phyloP scores from a whole-genome alignment of 53 echinoderm and acorn worm genomes.

The Crossaster papposus region DNA sequence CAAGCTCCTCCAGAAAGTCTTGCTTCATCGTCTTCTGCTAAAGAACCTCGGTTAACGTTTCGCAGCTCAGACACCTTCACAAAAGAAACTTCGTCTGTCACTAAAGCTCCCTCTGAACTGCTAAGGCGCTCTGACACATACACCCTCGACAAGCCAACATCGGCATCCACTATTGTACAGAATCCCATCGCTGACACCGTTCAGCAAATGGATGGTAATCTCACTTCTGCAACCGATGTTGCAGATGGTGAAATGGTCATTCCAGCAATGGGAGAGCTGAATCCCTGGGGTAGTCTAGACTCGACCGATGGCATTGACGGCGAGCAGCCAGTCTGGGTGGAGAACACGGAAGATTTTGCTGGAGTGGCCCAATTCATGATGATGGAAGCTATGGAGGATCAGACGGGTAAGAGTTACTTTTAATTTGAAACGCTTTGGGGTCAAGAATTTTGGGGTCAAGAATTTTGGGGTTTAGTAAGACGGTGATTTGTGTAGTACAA shows the following conservation, averaged over 20 bases:
- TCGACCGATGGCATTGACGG: conserved; percentile 36
- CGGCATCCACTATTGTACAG: not conserved
- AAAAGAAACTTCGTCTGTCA: not conserved
- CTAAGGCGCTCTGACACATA: conserved; percentile 49
- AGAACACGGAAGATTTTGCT: conserved; percentile 58
- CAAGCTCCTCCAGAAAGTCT: not conserved
- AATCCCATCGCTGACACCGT: conserved; percentile 17
- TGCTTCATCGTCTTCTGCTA: not conserved
- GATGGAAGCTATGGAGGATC: conserved; percentile 40
- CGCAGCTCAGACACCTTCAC: conserved; percentile 43
- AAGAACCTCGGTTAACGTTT: not conserved
- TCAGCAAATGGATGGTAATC: not conserved
- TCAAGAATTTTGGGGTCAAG: not conserved
- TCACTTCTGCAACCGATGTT: not conserved
- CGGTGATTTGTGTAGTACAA: too few relatives aligned
- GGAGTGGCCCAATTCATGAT: conserved; percentile 15
- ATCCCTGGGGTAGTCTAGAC: conserved; percentile 37
- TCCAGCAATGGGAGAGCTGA: not conserved
- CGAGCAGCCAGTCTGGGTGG: conserved; percentile 49
- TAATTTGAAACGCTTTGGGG: not conserved
- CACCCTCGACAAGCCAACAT: conserved; percentile 44
- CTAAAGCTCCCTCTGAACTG: not conserved
- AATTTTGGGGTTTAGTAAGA: not conserved
- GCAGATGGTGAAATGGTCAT: not conserved
- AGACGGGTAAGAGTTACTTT: conserved; percentile 6